phyloP scores from a whole-genome alignment of 1,140 invertebrate species.

The Drusus annulatus region DNA sequence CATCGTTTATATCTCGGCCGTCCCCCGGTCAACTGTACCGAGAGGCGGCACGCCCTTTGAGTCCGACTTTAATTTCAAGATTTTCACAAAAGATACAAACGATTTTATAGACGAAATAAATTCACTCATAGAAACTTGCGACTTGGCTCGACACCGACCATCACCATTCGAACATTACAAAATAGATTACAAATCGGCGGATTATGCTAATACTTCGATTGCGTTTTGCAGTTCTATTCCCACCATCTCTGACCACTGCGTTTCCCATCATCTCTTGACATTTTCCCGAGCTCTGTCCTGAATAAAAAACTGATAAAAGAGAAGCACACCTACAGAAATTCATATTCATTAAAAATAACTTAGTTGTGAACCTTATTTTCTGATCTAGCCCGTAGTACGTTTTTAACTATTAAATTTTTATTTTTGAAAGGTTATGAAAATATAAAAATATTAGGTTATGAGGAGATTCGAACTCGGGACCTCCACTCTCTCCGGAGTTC shows the following conservation, averaged over 20 bases:
- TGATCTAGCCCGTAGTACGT: too few species aligned
- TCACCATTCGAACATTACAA: conserved; percentile 55
- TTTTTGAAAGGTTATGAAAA: too few species aligned
- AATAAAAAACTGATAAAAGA: too few species aligned
- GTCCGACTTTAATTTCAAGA: conserved; percentile 43
- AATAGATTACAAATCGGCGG: conserved; percentile 51
- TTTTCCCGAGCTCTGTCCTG: too few species aligned
- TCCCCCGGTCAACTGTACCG: neutral
- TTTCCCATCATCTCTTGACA: conserved; percentile 15
- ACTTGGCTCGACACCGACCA: conserved; percentile 17
- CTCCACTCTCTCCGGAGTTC: too few species aligned
- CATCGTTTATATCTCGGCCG: conserved; percentile 51
- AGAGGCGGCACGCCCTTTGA: conserved; percentile 52
- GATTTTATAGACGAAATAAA: conserved; percentile 56
- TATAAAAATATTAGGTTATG: too few species aligned
- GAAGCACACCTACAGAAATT: too few species aligned
- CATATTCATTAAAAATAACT: too few species aligned
- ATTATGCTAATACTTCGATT: conserved; percentile 47
- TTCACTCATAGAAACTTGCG: conserved; percentile 43
- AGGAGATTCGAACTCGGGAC: too few species aligned
- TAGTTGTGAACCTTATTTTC: too few species aligned
- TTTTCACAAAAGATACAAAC: conserved; percentile 42
- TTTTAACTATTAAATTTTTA: too few species aligned
- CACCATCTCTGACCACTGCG: conserved; percentile 15
- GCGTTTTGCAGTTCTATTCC: conserved; percentile 35